phyloP scores from a whole-genome alignment of 1,140 invertebrate genomes.

The Caerostris extrusa region DNA sequence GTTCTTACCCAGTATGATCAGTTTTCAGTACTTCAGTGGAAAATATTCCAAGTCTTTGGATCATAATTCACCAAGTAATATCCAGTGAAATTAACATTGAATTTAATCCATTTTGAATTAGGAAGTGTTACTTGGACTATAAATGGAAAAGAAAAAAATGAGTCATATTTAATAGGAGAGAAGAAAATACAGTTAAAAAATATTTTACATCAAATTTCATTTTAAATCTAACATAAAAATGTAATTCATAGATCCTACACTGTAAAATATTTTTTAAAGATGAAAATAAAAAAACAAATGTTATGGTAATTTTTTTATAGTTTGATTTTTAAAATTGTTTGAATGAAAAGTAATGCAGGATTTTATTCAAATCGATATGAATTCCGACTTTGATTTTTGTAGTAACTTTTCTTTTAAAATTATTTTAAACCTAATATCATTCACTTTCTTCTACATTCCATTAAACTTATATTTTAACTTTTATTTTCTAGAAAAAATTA shows the following conservation, averaged over 20 bases:
- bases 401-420: too few species aligned
- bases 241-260: not conserved
- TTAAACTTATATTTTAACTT: too few species aligned
- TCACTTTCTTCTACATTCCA: too few species aligned
- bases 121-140: constrained; percentile 67
- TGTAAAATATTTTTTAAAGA: not conserved
- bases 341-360: too few species aligned
- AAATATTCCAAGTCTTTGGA: constrained; percentile 87
- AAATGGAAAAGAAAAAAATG: not conserved
- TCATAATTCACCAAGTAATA: constrained; percentile 94
- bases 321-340: too few species aligned
- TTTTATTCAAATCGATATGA: too few species aligned
- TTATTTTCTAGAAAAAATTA: too few species aligned
- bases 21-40: constrained; percentile 86
- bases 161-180: too few species aligned
- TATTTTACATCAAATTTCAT: not conserved
- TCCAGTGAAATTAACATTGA: constrained; percentile 91
- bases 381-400: too few species aligned
- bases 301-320: too few species aligned
- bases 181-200: not conserved
- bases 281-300: not conserved
- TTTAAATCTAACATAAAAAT: not conserved
- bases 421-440: too few species aligned
- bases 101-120: constrained; percentile 89
- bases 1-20: constrained; percentile 49